phyloP scores from a whole-genome alignment of 2,888 invertebrate species.

The Campaea margaritaria region DNA sequence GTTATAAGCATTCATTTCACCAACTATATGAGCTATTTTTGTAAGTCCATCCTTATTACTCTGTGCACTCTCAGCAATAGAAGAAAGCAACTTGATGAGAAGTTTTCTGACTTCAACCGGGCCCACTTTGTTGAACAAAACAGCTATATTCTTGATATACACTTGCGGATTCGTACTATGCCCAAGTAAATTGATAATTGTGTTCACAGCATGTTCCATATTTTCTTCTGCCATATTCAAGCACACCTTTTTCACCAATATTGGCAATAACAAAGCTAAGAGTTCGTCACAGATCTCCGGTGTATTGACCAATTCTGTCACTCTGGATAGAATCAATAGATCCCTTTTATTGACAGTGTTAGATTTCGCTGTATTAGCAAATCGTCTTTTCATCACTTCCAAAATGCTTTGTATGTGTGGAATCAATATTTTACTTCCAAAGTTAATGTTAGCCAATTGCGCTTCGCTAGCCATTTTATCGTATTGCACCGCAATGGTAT shows the following conservation, averaged over 20 bases:
- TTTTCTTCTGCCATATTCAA: slow-evolving; percentile 88
- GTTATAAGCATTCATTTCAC: slow-evolving; percentile 94
- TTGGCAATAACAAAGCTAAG: slow-evolving; percentile 89
- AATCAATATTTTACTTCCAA: slow-evolving; percentile 89
- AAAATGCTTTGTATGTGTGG: slow-evolving; percentile 90
- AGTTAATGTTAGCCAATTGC: slow-evolving; percentile 81
- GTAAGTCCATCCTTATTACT: slow-evolving; percentile 73
- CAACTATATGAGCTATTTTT: slow-evolving; percentile 83
- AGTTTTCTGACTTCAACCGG: slow-evolving; percentile 88
- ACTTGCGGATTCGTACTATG: slow-evolving; percentile 87
- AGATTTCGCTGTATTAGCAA: slow-evolving; percentile 84
- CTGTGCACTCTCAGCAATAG: slow-evolving; percentile 81
- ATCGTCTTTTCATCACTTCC: slow-evolving; percentile 87
- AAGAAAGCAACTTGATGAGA: slow-evolving; percentile 86
- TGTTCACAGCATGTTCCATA: slow-evolving; percentile 88
- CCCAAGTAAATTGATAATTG: slow-evolving; percentile 90
- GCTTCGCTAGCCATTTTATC: slow-evolving; percentile 35
- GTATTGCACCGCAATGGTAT: slow-evolving; percentile 54
- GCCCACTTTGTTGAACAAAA: slow-evolving; percentile 89
- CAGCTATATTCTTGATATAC: slow-evolving; percentile 89
- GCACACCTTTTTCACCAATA: slow-evolving; percentile 87
- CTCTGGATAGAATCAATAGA: slow-evolving; percentile 89
- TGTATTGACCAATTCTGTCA: slow-evolving; percentile 90
- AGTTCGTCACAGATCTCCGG: slow-evolving; percentile 88
- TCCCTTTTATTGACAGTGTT: slow-evolving; percentile 88